Evolutionary conservation across 2,888 invertebrate species (phyloP).

Genomic region (Ariolimax columbianus): DNA sequence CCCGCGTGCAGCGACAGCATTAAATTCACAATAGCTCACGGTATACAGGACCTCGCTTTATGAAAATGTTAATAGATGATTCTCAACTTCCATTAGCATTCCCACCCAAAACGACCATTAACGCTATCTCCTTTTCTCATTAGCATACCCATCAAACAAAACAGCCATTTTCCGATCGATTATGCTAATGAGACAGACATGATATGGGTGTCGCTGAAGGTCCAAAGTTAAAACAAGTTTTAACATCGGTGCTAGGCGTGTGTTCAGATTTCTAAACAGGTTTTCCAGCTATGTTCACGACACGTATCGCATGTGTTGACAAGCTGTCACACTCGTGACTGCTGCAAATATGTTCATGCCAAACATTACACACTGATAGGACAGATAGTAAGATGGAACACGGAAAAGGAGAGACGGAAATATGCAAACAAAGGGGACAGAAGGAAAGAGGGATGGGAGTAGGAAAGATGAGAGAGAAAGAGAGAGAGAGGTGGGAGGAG

Average conservation of each 20-base stretch:
- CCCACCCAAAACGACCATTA: not conserved
- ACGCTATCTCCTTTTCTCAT: constrained; percentile 15
- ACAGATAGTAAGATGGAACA: too few species aligned
- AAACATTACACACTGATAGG: too few species aligned
- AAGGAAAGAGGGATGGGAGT: too few species aligned
- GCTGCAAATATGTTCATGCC: too few species aligned
- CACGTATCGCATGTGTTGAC: not conserved
- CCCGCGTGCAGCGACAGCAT: not conserved
- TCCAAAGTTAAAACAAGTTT: not conserved
- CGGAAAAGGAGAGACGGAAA: too few species aligned
- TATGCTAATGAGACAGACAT: constrained; percentile 20
- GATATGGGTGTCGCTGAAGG: not conserved
- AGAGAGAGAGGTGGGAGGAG: too few species aligned
- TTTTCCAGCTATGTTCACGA: not conserved
- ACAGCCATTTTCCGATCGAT: constrained; percentile 22
- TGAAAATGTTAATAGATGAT: not conserved
- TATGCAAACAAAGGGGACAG: too few species aligned
- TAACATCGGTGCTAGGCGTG: not conserved
- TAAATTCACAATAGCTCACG: not conserved
- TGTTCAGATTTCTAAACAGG: not conserved
- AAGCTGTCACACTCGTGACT: not conserved
- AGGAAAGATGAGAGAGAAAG: too few species aligned
- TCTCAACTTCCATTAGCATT: constrained; percentile 11
- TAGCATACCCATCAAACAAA: constrained; percentile 33
- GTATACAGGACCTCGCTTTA: not conserved